Conservation (phyloP, 2,888 invertebrate genomes). For the Mimas tiliae region DNA sequence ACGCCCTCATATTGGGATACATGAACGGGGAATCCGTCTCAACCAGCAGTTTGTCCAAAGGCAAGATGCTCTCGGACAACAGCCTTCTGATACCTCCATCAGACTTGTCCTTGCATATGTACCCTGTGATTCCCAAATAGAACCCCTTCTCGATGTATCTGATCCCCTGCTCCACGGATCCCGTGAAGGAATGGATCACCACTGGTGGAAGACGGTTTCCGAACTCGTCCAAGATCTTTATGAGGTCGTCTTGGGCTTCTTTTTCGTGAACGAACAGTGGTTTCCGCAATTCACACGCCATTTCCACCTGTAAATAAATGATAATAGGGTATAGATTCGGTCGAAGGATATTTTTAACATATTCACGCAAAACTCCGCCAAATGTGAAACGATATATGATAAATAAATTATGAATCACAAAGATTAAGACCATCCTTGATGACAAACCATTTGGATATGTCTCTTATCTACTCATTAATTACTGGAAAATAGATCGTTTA, state of each 20-base stretch:
- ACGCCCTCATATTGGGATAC: conserved; percentile 97
- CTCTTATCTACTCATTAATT: neutral
- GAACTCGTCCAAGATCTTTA: conserved; percentile 87
- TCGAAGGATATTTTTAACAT: neutral
- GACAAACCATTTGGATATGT: neutral
- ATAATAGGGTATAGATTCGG: neutral
- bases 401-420: too few species aligned
- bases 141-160: conserved; percentile 93
- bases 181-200: conserved; percentile 96
- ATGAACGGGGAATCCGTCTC: conserved; percentile 98
- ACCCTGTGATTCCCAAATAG: conserved; percentile 87
- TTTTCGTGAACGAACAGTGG: conserved; percentile 96
- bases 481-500: neutral
- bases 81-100: conserved; percentile 94
- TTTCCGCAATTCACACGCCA: conserved; percentile 94
- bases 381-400: neutral
- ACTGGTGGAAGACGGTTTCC: conserved; percentile 88
- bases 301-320: conserved; percentile 86
- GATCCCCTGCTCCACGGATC: conserved; percentile 92
- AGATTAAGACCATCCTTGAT: neutral
- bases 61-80: conserved; percentile 91
- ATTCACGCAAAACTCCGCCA: neutral
- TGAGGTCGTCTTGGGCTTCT: conserved; percentile 94
- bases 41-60: conserved; percentile 93
- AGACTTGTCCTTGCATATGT: conserved; percentile 96